A percentile compares a stretch with the other conserved stretches of the same genome.
These are phyloP conservation scores for Stigmatopora argus DNA, from an alignment of 2,113 vertebrate genomes.

Conservation along the genomic window DNA sequence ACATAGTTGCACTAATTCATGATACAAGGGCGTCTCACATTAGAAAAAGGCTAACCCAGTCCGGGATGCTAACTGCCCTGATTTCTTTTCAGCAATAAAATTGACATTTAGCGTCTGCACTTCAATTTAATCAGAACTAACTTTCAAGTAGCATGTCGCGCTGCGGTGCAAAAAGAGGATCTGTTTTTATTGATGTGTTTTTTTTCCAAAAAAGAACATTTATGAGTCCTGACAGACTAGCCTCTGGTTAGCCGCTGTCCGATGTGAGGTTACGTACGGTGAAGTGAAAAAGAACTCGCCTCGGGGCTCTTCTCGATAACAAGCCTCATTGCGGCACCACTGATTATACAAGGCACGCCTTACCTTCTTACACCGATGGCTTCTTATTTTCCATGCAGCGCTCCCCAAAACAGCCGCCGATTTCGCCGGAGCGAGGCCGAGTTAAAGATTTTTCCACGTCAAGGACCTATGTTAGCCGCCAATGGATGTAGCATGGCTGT, in stretches of 20 bases:
- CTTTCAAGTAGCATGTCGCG: not conserved
- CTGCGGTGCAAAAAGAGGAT: not conserved
- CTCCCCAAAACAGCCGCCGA: not conserved
- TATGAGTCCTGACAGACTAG: not conserved
- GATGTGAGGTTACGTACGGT: constrained; percentile 1
- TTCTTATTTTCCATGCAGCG: constrained; percentile 23
- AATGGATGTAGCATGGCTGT: constrained; percentile 58
- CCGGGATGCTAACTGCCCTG: not conserved
- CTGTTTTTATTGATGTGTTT: not conserved
- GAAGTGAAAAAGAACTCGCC: constrained; percentile 1
- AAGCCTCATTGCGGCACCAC: constrained; percentile 19
- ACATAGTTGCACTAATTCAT: not conserved
- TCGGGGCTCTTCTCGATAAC: constrained; percentile 18
- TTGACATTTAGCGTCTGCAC: not conserved
- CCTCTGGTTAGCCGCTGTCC: not conserved
- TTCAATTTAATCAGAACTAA: not conserved
- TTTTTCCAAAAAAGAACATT: not conserved
- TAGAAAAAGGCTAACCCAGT: not conserved
- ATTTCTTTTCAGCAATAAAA: not conserved
- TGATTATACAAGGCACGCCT: constrained; percentile 39
- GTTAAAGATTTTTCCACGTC: constrained; percentile 26
- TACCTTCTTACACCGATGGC: constrained; percentile 44
- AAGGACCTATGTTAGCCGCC: constrained; percentile 50
- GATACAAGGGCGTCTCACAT: not conserved
- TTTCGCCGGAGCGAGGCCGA: not conserved